These are phyloP conservation scores for Taenioides sp. DNA, from an alignment of 2,797 vertebrate species.

Conservation along the genomic window DNA sequence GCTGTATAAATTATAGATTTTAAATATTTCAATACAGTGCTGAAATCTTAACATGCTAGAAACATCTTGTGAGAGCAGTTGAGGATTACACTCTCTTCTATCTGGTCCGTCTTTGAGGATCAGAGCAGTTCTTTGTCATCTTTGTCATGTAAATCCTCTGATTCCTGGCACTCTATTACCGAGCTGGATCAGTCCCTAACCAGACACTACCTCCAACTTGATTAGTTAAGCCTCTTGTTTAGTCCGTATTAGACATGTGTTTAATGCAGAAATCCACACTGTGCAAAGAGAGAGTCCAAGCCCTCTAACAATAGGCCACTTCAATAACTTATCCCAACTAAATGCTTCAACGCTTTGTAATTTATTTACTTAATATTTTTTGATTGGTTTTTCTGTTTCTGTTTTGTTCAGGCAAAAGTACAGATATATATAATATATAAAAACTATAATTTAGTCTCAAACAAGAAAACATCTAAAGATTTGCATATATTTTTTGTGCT, in stretches of 20 bases:
- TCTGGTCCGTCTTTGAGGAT: constrained; percentile 53
- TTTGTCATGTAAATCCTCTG: constrained; percentile 71
- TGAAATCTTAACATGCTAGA: constrained; percentile 7
- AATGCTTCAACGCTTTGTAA: background rate
- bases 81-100: constrained; percentile 56
- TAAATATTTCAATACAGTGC: background rate
- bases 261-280: constrained; percentile 39
- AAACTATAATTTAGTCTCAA: too few species aligned
- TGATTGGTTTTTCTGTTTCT: too few species aligned
- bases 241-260: constrained; percentile 53
- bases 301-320: constrained; percentile 23
- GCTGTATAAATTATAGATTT: too few species aligned
- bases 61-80: constrained; percentile 36
- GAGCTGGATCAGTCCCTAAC: constrained; percentile 48
- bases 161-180: constrained; percentile 57
- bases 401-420: too few species aligned
- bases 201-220: constrained; percentile 45
- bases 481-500: background rate
- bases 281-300: constrained; percentile 19
- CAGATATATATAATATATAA: too few species aligned
- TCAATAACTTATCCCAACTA: background rate
- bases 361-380: too few species aligned
- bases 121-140: constrained; percentile 58
- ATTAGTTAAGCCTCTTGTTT: constrained; percentile 56
- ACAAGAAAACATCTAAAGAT: background rate